Evolutionary conservation across 2,113 vertebrate species (phyloP).

Genomic region (Cryptoleucopteryx plumbea): DNA sequence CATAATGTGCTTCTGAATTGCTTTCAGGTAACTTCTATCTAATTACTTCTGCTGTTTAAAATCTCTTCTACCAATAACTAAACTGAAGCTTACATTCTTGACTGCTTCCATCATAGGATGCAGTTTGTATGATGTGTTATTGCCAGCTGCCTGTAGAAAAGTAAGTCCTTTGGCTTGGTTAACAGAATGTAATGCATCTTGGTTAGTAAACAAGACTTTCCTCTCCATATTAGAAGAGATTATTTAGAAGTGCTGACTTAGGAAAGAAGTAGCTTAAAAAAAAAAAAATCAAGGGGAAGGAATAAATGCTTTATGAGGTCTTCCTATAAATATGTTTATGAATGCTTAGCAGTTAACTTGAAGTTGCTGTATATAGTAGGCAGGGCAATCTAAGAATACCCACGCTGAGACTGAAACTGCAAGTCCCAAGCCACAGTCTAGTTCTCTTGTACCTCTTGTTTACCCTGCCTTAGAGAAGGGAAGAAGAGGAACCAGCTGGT

Average conservation of each 20-base stretch:
- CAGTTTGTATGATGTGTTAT: background rate
- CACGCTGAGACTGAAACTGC: background rate
- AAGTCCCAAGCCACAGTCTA: background rate
- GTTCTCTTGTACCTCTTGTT: background rate
- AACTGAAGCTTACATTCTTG: background rate
- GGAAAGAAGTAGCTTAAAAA: background rate
- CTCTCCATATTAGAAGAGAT: background rate
- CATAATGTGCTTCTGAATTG: background rate
- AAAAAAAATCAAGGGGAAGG: background rate
- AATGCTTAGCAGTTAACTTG: background rate
- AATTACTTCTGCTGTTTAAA: background rate
- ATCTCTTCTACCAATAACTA: background rate
- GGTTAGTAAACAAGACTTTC: background rate
- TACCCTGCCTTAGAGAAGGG: background rate
- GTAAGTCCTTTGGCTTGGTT: background rate
- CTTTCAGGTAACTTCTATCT: background rate
- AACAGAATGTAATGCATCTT: too few relatives aligned
- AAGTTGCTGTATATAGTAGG: background rate
- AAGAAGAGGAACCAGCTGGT: background rate
- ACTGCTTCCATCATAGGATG: background rate
- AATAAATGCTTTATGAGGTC: background rate
- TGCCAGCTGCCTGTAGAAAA: background rate
- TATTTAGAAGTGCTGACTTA: background rate
- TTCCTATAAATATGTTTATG: background rate
- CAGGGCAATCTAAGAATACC: background rate